Percentiles rank a stretch among this genome's conserved stretches.
phyloP scores from a whole-genome alignment of 2,797 vertebrate genomes.

The Alca torda region DNA sequence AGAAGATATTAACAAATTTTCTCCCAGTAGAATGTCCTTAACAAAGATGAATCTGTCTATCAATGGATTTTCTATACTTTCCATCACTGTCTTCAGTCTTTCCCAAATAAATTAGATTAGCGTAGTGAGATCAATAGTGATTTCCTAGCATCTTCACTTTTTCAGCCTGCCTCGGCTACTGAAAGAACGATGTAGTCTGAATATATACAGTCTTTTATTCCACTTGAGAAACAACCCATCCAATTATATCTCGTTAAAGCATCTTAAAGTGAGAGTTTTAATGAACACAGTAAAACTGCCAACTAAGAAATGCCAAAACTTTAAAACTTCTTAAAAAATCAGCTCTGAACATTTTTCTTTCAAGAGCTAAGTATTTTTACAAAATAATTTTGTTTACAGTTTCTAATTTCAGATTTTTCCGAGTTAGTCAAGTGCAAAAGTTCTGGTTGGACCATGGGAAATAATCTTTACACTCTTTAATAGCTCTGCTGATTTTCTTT shows the following conservation, averaged over 20 bases:
- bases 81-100: neutral
- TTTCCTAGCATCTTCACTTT: neutral
- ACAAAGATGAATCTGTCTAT: constrained; percentile 14
- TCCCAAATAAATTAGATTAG: neutral
- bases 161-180: neutral
- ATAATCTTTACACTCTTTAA: constrained; percentile 3
- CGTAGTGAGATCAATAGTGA: constrained; percentile 1
- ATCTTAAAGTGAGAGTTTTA: neutral
- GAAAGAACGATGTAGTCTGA: neutral
- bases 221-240: neutral
- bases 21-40: neutral
- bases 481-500: constrained; percentile 20
- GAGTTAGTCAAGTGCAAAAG: neutral
- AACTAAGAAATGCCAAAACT: neutral
- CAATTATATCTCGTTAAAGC: neutral
- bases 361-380: neutral
- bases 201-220: neutral
- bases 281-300: neutral
- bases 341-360: neutral
- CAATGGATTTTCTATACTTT: constrained; percentile 24
- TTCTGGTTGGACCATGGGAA: neutral
- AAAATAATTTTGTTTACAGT: neutral
- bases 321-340: neutral
- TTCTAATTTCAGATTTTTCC: constrained; percentile 12
- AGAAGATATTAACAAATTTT: constrained; percentile 40